Base-by-base conservation (phyloP, 2,888 invertebrate species). In the Tryphoninae sp. region DNA sequence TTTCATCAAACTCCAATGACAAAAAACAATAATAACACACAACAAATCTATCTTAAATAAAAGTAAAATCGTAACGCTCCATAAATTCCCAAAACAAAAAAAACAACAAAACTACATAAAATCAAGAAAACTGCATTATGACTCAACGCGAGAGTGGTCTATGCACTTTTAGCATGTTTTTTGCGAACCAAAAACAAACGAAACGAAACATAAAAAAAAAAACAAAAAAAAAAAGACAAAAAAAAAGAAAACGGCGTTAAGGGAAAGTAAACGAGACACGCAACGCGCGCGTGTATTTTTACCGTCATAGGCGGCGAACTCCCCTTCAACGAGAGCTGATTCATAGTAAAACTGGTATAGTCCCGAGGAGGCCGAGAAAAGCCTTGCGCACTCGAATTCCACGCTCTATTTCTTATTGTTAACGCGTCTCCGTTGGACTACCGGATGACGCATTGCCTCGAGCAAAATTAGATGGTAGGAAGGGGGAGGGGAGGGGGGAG, bases 361-460 rank as follows among this genome's bases (percentile, higher is more conserved):
- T 33, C 45, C 64, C 11, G 61, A 61, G 53, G 64, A 64, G 45
- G 19, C 45, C 45, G 11, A 55, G 16, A 16, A 8, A 59, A 71
- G 59, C 40, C 69, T 71, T 62, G 78, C 53, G 45, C 65, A 75
- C 71, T 45, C 71, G 59, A 73, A 65, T 74, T 77, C 77, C 65
- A 80, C 77, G 82, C 73, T 82, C 69, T 80, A 77, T 82, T 82
- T 79, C 73, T 72, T 77, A 74, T 82, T 73, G 76, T 69, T 73
- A 68, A 76, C 62, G 68, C n/a, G 55, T 62, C 55, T 51, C 59
- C 59, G 69, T 59, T 67, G 72, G 51, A 69, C 69, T 77, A 79
- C 77, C 65, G 73, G 76, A 77, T 82, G 82, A 82, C 79, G 79
- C 82, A 82, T 77, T 71, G 73, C 76, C 69, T 71, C 75, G 51